Conservation (phyloP, 37 sponge, comb jelly and placozoan species). For the Chondrosia reniformis region DNA sequence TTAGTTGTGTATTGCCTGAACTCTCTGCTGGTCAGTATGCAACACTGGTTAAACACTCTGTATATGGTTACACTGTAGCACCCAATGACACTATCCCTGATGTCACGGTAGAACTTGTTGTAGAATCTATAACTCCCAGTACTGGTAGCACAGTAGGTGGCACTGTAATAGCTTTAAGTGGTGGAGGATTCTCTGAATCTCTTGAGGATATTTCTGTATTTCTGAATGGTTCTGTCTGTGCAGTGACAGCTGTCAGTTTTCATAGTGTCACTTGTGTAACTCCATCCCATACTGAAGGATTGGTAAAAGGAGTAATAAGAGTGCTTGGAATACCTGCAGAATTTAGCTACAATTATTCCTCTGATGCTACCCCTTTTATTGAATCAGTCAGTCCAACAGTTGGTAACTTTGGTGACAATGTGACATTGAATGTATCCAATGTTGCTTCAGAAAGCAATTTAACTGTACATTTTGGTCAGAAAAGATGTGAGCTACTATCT, state of each 20-base stretch:
- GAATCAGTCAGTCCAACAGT: constrained; percentile 33
- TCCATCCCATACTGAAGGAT: constrained; percentile 29
- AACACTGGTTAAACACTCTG: no score
- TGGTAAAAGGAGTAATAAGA: constrained; percentile 19
- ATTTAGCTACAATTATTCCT: constrained; percentile 25
- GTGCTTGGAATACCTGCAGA: neutral
- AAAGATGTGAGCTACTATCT: constrained; percentile 19
- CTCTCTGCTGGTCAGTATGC: neutral
- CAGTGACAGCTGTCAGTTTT: constrained; percentile 24
- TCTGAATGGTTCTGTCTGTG: constrained; percentile 33
- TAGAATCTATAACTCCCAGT: neutral
- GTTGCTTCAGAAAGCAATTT: constrained; percentile 5
- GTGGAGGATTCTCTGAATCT: constrained; percentile 42
- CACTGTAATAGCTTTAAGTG: constrained; percentile 70
- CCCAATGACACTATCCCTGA: constrained; percentile 4
- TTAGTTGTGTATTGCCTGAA: neutral
- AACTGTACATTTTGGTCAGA: constrained; percentile 32
- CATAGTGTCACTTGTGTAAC: constrained; percentile 37
- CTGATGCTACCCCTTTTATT: constrained; percentile 43
- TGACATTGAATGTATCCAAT: constrained; percentile 36
- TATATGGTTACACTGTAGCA: neutral
- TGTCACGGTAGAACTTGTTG: neutral
- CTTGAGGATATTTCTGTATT: constrained; percentile 19
- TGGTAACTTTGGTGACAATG: constrained; percentile 46
- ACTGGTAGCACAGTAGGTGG: constrained; percentile 39